These are phyloP conservation scores for Ylistrum balloti DNA, from an alignment of 1,140 invertebrate genomes.

Conservation along the genomic window DNA sequence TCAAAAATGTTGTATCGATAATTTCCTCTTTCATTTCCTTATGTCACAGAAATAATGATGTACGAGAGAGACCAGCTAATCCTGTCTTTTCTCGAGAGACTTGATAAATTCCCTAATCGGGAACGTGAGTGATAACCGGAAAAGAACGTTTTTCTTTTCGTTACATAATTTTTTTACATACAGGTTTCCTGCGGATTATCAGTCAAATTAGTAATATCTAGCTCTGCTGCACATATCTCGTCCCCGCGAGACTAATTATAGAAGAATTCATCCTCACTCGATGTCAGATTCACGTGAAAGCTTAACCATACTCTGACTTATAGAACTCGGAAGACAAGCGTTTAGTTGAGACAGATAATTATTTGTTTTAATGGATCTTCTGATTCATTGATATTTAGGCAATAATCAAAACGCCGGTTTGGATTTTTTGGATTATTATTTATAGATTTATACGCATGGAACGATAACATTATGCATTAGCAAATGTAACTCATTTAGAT, in stretches of 20 bases:
- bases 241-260: not conserved
- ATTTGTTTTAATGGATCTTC: not conserved
- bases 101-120: slow-evolving; percentile 20
- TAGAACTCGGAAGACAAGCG: not conserved
- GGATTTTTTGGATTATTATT: not conserved
- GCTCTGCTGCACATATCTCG: not conserved
- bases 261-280: not conserved
- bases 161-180: not conserved
- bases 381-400: not conserved
- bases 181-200: not conserved
- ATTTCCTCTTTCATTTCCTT: slow-evolving; percentile 20
- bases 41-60: not conserved
- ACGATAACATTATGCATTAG: too few species aligned
- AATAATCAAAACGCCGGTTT: not conserved
- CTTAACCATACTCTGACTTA: not conserved
- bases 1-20: not conserved
- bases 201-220: slow-evolving; percentile 12
- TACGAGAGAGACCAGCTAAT: not conserved
- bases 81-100: not conserved
- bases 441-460: not conserved
- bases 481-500: too few species aligned
- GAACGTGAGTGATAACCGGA: not conserved
- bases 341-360: slow-evolving; percentile 35
- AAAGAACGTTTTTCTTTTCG: not conserved
- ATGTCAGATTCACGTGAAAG: not conserved